Evolutionary conservation across 1,140 invertebrate species (phyloP).

Genomic region (Mycetomoellerius zeteki): DNA sequence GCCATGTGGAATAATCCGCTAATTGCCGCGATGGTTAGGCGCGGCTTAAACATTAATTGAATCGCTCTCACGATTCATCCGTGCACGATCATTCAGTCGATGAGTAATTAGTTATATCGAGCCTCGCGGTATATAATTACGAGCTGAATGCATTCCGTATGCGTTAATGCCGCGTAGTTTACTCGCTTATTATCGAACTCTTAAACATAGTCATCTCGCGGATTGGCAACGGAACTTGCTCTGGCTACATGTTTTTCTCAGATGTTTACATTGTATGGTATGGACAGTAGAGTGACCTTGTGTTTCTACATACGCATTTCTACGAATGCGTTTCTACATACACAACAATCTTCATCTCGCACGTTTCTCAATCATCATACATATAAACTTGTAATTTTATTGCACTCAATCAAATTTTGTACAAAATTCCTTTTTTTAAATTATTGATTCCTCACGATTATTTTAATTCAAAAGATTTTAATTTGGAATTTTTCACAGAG

Average conservation of each 20-base stretch:
- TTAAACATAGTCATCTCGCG: conserved; percentile 28
- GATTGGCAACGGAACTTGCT: conserved; percentile 38
- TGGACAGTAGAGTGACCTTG: conserved; percentile 27
- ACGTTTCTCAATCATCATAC: not conserved
- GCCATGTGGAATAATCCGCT: not conserved
- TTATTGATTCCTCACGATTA: not conserved
- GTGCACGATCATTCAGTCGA: not conserved
- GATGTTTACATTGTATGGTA: conserved; percentile 46
- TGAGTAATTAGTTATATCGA: conserved; percentile 43
- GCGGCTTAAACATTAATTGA: conserved; percentile 36
- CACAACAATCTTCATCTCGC: conserved; percentile 1
- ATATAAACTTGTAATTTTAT: not conserved
- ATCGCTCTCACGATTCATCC: conserved; percentile 27
- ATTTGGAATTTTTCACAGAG: conserved; percentile 72
- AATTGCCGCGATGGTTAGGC: conserved; percentile 23
- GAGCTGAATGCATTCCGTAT: not conserved
- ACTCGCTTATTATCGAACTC: conserved; percentile 46
- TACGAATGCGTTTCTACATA: not conserved
- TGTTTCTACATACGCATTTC: conserved; percentile 3
- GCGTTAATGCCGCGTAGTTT: conserved; percentile 32
- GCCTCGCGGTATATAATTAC: conserved; percentile 5
- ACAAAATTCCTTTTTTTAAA: too few relatives aligned
- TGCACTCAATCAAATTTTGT: too few relatives aligned
- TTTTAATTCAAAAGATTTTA: not conserved
- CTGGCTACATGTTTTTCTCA: conserved; percentile 40